These are phyloP conservation scores for Merodon equestris DNA, from an alignment of 2,888 invertebrate genomes.

Conservation along the genomic window DNA sequence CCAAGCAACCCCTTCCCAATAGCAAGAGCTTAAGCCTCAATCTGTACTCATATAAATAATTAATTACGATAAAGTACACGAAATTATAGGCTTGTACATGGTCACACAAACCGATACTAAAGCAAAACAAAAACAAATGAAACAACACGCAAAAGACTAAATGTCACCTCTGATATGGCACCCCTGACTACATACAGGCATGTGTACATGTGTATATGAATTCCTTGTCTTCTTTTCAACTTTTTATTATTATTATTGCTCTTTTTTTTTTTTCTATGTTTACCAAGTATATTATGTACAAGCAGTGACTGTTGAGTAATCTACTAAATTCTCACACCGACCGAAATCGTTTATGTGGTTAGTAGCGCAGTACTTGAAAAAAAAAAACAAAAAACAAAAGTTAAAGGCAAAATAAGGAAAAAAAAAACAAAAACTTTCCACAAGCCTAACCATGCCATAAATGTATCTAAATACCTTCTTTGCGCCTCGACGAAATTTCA, in stretches of 20 bases:
- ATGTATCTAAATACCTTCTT: conserved; percentile 47
- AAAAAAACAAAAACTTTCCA: conserved; percentile 65
- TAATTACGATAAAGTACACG: conserved; percentile 66
- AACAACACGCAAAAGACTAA: conserved; percentile 43
- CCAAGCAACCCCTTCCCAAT: no score
- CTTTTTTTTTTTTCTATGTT: conserved; percentile 32
- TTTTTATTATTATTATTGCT: background rate
- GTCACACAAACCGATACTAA: conserved; percentile 28
- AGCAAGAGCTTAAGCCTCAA: conserved; percentile 19
- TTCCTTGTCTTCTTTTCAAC: conserved; percentile 40
- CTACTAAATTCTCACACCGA: conserved; percentile 66
- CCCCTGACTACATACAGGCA: conserved; percentile 48
- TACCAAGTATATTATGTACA: conserved; percentile 64
- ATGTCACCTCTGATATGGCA: conserved; percentile 69
- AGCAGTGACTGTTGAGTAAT: conserved; percentile 62
- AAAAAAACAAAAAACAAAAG: conserved; percentile 28
- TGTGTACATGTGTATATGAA: conserved; percentile 7
- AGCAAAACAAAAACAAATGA: conserved; percentile 15
- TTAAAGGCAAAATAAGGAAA: conserved; percentile 54
- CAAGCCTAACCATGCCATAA: conserved; percentile 43
- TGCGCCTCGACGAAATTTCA: background rate
- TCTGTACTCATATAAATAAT: conserved; percentile 61
- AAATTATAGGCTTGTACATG: conserved; percentile 58
- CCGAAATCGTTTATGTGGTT: conserved; percentile 56
- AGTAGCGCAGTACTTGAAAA: conserved; percentile 56